Conservation (phyloP, 2,888 invertebrate species). For the Meteorus cinctellus region DNA sequence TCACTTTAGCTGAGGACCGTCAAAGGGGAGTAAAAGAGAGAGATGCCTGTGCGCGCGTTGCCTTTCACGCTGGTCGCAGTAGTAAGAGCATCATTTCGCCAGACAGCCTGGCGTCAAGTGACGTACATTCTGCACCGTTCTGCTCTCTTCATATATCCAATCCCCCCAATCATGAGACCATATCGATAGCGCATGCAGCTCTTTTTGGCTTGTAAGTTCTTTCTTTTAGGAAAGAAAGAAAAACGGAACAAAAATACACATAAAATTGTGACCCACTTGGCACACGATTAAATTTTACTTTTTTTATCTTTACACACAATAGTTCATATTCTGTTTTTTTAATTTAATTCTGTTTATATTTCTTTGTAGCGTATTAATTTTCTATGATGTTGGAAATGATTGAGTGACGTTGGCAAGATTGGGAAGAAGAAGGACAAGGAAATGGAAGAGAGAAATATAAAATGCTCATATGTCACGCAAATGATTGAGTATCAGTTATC, state of each 20-base stretch:
- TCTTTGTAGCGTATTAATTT: neutral
- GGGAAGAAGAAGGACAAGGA: neutral
- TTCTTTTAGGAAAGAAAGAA: neutral
- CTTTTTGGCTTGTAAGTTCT: neutral
- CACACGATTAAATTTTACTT: slow-evolving; percentile 12
- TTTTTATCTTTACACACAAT: neutral
- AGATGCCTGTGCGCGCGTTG: slow-evolving; percentile 20
- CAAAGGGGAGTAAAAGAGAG: slow-evolving; percentile 32
- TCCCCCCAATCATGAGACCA: neutral
- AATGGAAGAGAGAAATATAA: slow-evolving; percentile 1
- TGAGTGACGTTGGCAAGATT: neutral
- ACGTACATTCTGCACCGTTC: slow-evolving; percentile 11
- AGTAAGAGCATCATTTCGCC: slow-evolving; percentile 51
- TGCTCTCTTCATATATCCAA: slow-evolving; percentile 9
- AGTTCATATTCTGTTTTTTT: neutral
- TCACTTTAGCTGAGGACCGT: slow-evolving; percentile 1
- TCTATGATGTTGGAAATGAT: neutral
- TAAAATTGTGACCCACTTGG: slow-evolving; percentile 20
- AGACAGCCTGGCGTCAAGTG: slow-evolving; percentile 54
- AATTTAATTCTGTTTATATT: neutral
- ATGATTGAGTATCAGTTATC: slow-evolving; percentile 10
- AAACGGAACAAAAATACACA: neutral
- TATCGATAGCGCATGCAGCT: slow-evolving; percentile 16
- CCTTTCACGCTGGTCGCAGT: slow-evolving; percentile 42
- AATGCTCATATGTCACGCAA: neutral